These are phyloP conservation scores for Rattus rattus DNA, from an alignment of 2,113 vertebrate genomes.

Conservation along the genomic window DNA sequence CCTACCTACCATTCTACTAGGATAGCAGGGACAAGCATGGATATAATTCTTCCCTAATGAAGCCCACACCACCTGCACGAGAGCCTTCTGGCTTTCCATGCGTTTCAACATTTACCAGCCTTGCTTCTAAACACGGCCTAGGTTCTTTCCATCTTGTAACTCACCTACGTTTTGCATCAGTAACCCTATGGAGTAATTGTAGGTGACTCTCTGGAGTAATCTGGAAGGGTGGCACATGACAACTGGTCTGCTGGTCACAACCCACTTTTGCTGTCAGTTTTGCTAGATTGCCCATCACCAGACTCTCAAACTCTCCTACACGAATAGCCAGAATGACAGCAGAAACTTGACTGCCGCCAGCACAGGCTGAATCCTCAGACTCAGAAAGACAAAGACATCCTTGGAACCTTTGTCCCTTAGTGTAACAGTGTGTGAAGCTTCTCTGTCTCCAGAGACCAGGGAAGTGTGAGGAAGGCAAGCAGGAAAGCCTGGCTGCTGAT, in stretches of 20 bases:
- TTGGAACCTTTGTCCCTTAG: background rate
- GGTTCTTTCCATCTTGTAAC: constrained; percentile 53
- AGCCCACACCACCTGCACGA: background rate
- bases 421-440: background rate
- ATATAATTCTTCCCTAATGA: background rate
- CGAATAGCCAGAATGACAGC: background rate
- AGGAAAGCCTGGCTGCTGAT: constrained; percentile 33
- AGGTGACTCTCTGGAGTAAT: background rate
- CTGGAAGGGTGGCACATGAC: background rate
- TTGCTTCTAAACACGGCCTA: background rate
- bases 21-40: background rate
- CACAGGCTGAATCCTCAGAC: constrained; percentile 10
- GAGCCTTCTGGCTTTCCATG: background rate
- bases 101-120: background rate
- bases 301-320: constrained; percentile 38
- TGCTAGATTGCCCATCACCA: background rate
- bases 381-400: background rate
- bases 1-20: background rate
- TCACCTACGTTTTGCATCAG: background rate
- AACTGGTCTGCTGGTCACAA: background rate
- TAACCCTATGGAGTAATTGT: background rate
- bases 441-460: background rate
- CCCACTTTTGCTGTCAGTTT: background rate
- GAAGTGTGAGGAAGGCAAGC: background rate
- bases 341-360: background rate